phyloP scores from a whole-genome alignment of 2,113 vertebrate species.

The Azemiops feae region DNA sequence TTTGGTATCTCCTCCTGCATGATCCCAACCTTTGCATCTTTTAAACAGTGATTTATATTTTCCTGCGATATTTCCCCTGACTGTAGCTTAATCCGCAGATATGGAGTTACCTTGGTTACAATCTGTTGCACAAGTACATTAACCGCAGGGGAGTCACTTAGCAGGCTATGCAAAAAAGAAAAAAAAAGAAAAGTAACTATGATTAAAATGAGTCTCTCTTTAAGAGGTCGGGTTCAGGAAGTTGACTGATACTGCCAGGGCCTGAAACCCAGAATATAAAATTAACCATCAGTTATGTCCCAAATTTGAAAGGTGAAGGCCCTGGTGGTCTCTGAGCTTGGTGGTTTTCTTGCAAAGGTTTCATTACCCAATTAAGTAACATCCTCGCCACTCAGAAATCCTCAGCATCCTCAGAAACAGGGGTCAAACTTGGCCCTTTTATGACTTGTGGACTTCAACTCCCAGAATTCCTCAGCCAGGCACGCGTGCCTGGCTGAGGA shows the following conservation, averaged over 20 bases:
- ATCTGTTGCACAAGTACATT: neutral
- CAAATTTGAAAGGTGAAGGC: neutral
- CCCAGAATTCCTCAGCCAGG: too few species aligned
- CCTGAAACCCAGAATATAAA: neutral
- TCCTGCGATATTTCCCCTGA: neutral
- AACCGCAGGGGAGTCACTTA: neutral
- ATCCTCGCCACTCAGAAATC: too few species aligned
- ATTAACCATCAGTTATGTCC: neutral
- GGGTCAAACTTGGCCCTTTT: too few species aligned
- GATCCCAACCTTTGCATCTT: neutral
- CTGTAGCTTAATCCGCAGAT: neutral
- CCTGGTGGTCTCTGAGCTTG: neutral
- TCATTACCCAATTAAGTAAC: neutral
- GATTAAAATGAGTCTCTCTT: neutral
- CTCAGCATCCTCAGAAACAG: too few species aligned
- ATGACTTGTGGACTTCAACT: too few species aligned
- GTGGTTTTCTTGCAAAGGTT: neutral
- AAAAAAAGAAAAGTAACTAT: neutral
- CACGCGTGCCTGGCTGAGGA: too few species aligned
- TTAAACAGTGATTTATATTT: neutral
- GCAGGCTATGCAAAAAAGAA: neutral
- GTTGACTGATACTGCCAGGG: neutral
- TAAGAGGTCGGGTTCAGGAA: neutral
- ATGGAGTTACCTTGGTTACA: neutral
- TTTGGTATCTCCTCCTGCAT: neutral